Base-by-base conservation (phyloP, 2,888 invertebrate genomes). In the Agonopterix alstromeriana region DNA sequence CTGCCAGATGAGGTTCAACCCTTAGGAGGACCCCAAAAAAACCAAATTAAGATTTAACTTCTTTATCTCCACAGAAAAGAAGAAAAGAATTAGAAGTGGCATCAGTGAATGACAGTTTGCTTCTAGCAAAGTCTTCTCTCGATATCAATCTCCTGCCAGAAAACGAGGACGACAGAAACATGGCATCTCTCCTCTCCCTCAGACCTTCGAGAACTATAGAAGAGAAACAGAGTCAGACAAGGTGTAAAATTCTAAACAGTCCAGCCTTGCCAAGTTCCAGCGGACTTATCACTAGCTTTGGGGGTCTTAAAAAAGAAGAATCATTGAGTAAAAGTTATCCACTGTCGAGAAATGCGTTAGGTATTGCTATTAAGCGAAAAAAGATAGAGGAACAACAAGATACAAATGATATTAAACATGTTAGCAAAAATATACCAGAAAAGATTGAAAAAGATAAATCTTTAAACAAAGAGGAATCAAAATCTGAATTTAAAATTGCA, bases 61-160 rank as follows among this genome's bases (percentile, higher is more conserved):
- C 36, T 42, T 41, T 43, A 42, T 8, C 38, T 40, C 40, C 10
- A 36, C 70, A 88, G 87, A 88, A 85, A 74, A 91, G 92, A 60
- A 95, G 95, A 82, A 94, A 94, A 63, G 94, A 95, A 67, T 65
- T 95, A 0, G 94, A 95, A 71, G 90, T 90, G 12, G 86, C 91
- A 43, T 90, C 92, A 58, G 91, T 91, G 5, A 85, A 90, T 45
- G 96, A 97, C 66, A 89, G 92, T 47, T 89, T 91, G 9, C 83
- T 98, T 8, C 77, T 96, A 43, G 91, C 92, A 42, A 96, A 93
- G 72, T 92, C 93, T 35, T 94, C 95, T 10, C 82, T 98, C 12
- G 92, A 94, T 63, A 94, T 98, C 42, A 84, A 90, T 8, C 87
- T 98, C 3, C 81, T 97, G 0, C 92, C 94, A 1, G 98, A 98